Percentiles rank a stretch among this genome's conserved stretches.
Conservation (phyloP, 2,113 vertebrate genomes). For the Python bivittatus region DNA sequence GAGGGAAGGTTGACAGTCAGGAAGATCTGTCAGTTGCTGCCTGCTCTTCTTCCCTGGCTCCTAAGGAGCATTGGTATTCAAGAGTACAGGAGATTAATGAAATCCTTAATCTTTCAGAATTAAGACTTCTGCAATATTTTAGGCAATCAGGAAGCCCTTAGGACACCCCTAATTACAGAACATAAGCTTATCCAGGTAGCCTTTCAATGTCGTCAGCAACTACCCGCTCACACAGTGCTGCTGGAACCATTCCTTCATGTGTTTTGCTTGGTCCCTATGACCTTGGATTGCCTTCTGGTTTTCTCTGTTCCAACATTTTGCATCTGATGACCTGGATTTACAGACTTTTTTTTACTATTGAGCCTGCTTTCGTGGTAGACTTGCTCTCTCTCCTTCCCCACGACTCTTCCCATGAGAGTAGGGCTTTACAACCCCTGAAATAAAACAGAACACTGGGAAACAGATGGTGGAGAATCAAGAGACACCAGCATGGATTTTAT, state of each 20-base stretch:
- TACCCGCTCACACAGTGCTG: neutral
- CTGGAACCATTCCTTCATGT: neutral
- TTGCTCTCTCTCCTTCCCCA: neutral
- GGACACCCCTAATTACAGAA: too few species aligned
- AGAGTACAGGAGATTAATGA: too few species aligned
- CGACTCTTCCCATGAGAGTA: neutral
- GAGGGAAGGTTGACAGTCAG: too few species aligned
- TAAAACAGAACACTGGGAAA: neutral
- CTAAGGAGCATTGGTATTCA: too few species aligned
- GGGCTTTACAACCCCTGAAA: neutral
- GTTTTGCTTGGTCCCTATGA: neutral
- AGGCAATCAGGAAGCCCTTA: too few species aligned
- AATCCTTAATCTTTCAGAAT: too few species aligned
- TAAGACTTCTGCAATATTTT: too few species aligned
- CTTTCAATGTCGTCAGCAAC: neutral
- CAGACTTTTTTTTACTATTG: neutral
- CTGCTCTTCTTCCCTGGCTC: too few species aligned
- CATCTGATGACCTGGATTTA: neutral
- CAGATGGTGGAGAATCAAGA: neutral
- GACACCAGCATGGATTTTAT: neutral
- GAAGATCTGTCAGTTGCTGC: too few species aligned
- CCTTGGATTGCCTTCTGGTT: neutral
- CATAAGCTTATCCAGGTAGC: too few species aligned
- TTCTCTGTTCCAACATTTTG: neutral
- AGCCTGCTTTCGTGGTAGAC: neutral